Evolutionary conservation across 2,888 invertebrate species (phyloP).

Genomic region (Mongoloraphidia duomilia): DNA sequence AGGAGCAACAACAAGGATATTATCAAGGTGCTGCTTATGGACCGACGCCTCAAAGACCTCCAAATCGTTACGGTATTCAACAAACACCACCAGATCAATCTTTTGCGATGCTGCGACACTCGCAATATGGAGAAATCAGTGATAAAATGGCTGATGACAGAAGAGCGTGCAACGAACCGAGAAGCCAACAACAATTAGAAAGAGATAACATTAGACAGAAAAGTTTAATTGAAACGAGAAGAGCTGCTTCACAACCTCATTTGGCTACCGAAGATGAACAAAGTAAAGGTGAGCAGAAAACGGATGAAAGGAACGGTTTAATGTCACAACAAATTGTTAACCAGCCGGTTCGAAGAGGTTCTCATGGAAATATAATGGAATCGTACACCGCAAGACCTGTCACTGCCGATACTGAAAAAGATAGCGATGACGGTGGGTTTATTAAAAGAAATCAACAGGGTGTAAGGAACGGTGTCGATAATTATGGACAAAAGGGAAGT

Average conservation of each 20-base stretch:
- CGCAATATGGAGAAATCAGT: constrained; percentile 13
- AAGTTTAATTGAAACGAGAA: constrained; percentile 38
- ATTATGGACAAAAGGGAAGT: constrained; percentile 25
- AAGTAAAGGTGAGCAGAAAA: constrained; percentile 18
- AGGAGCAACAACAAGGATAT: constrained; percentile 27
- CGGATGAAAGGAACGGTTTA: constrained; percentile 27
- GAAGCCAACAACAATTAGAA: constrained; percentile 48
- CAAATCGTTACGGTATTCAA: constrained; percentile 16
- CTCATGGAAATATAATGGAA: constrained; percentile 45
- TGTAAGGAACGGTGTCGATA: not conserved
- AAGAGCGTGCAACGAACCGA: constrained; percentile 26
- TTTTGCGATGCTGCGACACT: constrained; percentile 20
- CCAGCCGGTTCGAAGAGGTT: constrained; percentile 33
- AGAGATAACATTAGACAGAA: constrained; percentile 41
- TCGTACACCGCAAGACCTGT: constrained; percentile 15
- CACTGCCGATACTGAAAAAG: constrained; percentile 31
- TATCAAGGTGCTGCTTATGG: constrained; percentile 3
- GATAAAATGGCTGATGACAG: constrained; percentile 15
- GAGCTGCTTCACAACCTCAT: constrained; percentile 54
- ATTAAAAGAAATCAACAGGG: constrained; percentile 25
- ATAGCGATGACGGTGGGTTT: constrained; percentile 48
- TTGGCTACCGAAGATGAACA: constrained; percentile 37
- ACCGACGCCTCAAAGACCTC: constrained; percentile 18
- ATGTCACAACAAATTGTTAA: constrained; percentile 28
- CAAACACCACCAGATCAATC: constrained; percentile 18